Evolutionary conservation across 2,113 vertebrate genomes (phyloP), one percentile per base, ranked within the genome.

Genomic region (Etheostoma cragini): DNA sequence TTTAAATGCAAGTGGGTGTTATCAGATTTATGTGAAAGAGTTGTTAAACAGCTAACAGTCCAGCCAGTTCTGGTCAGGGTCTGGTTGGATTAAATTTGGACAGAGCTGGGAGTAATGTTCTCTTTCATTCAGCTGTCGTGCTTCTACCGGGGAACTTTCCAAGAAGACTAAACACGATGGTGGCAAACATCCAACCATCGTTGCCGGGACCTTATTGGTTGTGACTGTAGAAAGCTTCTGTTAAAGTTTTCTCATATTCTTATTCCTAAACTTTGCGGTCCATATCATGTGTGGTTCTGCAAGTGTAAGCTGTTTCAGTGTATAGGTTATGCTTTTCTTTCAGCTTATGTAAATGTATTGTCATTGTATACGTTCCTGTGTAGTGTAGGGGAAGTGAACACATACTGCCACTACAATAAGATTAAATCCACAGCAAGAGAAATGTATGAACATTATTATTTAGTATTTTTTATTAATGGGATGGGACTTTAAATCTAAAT

Each of bases 31-130:
- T 69, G 35, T 65, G 83, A 73, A 22, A 33, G 5, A 35, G 47
- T 42, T 15, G n/a, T 53, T 52, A 60, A 75, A 45, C 50, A 74
- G 47, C 45, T 24, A 16, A 68, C n/a, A 14, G 52, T 16, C 81
- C 56, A 78, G 79, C 50, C 53, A 58, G 33, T 67, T 47, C 42
- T n/a, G 26, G 12, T 60, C 74, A 38, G 52, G 53, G 16, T 38
- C 35, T 47, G 15, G 61, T 49, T 30, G 42, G 5, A 62, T 57
- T 58, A 35, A 22, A 8, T 21, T 45, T 63, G 21, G 17, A 56
- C 50, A 45, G 33, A 80, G 76, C 53, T 78, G 78, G n/a, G 26
- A 74, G 0, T 19, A 52, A 60, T 6, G 13, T 11, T 46, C 33
- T 13, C 12, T 58, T 46, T 66, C 15, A 24, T 38, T 53, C 38